phyloP scores from a whole-genome alignment of 2,888 invertebrate genomes.

The Agonum fuliginosum region DNA sequence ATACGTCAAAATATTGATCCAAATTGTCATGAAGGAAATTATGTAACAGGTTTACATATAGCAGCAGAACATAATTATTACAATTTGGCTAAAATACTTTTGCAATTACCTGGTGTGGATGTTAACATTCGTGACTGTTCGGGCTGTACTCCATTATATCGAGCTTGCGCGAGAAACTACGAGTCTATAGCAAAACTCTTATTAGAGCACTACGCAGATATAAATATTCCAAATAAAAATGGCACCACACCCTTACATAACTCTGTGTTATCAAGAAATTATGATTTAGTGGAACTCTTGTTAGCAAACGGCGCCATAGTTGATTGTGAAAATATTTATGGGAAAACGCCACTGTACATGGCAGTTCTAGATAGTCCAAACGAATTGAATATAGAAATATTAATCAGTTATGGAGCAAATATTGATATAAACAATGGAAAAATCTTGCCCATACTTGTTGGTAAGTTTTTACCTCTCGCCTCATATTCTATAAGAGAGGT shows the following conservation, averaged over 20 bases:
- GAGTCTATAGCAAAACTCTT: neutral
- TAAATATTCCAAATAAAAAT: slow-evolving; percentile 70
- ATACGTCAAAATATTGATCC: slow-evolving; percentile 60
- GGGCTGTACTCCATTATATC: slow-evolving; percentile 36
- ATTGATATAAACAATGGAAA: slow-evolving; percentile 59
- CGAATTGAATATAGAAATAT: slow-evolving; percentile 68
- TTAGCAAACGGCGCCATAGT: slow-evolving; percentile 70
- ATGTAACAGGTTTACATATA: slow-evolving; percentile 62
- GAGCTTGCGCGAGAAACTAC: slow-evolving; percentile 10
- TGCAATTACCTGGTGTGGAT: slow-evolving; percentile 16
- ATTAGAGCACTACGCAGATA: slow-evolving; percentile 61
- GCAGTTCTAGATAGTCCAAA: slow-evolving; percentile 73
- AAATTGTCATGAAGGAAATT: slow-evolving; percentile 57
- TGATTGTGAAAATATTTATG: slow-evolving; percentile 72
- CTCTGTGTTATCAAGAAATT: slow-evolving; percentile 55
- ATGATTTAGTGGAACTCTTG: slow-evolving; percentile 67
- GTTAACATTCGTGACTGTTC: slow-evolving; percentile 53
- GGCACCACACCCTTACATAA: slow-evolving; percentile 65
- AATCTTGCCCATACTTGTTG: slow-evolving; percentile 62
- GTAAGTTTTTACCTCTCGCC: slow-evolving; percentile 60
- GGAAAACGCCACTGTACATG: slow-evolving; percentile 74
- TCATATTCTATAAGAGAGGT: too few species aligned
- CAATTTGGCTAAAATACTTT: slow-evolving; percentile 42
- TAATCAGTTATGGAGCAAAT: slow-evolving; percentile 72
- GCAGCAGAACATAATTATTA: slow-evolving; percentile 63